Base-by-base conservation (phyloP, 2,797 vertebrate species). In the Sebastes taczanowskii region DNA sequence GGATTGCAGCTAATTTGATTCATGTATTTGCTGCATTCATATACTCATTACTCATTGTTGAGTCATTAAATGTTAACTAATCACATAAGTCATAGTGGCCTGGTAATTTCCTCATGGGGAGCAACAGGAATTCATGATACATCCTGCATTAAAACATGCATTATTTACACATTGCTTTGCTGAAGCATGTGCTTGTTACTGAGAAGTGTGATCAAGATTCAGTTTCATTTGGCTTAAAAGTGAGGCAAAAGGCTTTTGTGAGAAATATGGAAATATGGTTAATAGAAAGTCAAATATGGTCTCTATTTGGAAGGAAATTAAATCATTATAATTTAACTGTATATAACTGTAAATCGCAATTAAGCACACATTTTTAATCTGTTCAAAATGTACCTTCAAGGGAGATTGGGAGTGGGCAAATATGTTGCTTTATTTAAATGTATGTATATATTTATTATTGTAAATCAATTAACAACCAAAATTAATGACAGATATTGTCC, bases 21-120 rank as follows among this genome's bases (percentile, higher is more conserved):
- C 23, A 46, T 46, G 38, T 42, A 46, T 46, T 46, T 46, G 42
- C 38, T 42, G 35, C 6, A 42, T 42, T 42, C 38, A 42, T 42
- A 6, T 46, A 46, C 42, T 46, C 42, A 7, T 46, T 46, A 46
- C 20, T 52, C 42, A 0, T 11, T 30, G 18, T 4, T 49, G 10
- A n/a, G 4, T 16, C 38, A 52, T 22, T 32, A 34, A 35, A 18
- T 59, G 53, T 27, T 3, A 60, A 46, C 38, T 11, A 23, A 61
- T 60, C 18, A 29, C 11, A 32, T 60, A 20, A 1, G 22, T 22
- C 13, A 23, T 8, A 34, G 29, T 34, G 68, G 20, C 11, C n/a
- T 30, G 7, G 1, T 52, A 0, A 14, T 67, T 30, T 30, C 11
- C 29, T 30, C 11, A n/a, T n/a, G 11, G 0, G 0, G 13, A 62